These are phyloP conservation scores for Dermolepida albohirtum DNA, from an alignment of 2,888 invertebrate species.

Conservation along the genomic window DNA sequence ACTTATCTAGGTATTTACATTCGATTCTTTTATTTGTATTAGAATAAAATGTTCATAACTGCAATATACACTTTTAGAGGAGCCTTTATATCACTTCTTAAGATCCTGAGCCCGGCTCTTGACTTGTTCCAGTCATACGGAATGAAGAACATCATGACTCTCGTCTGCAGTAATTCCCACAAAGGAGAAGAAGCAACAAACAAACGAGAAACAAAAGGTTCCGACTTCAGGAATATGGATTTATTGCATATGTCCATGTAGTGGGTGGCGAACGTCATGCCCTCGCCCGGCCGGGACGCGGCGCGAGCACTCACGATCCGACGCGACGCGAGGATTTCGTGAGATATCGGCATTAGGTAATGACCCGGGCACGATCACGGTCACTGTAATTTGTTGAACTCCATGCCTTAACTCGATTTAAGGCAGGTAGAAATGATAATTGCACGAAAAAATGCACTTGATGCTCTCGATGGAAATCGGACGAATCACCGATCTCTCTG, in stretches of 20 bases:
- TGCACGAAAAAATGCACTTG: conserved; percentile 48
- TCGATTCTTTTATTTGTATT: too few relatives aligned
- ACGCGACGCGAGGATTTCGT: conserved; percentile 57
- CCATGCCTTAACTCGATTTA: conserved; percentile 57
- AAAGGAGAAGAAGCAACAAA: conserved; percentile 54
- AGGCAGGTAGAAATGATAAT: conserved; percentile 57
- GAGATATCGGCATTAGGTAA: conserved; percentile 64
- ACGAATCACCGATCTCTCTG: too few relatives aligned
- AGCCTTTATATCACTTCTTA: too few relatives aligned
- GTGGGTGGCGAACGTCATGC: conserved; percentile 64
- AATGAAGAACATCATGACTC: conserved; percentile 2
- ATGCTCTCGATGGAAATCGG: conserved; percentile 1
- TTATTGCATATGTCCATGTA: conserved; percentile 61
- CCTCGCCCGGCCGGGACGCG: conserved; percentile 51
- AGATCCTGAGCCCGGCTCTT: too few relatives aligned
- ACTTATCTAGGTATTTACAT: too few relatives aligned
- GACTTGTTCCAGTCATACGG: too few relatives aligned
- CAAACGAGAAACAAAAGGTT: conserved; percentile 36
- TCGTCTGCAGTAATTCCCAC: conserved; percentile 57
- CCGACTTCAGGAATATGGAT: conserved; percentile 61
- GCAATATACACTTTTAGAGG: too few relatives aligned
- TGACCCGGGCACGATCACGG: conserved; percentile 63
- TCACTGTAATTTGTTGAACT: conserved; percentile 61
- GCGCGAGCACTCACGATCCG: conserved; percentile 55
- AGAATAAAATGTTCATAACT: too few relatives aligned